phyloP scores from a whole-genome alignment of 2,113 vertebrate genomes.

The Oceanodroma tethys region DNA sequence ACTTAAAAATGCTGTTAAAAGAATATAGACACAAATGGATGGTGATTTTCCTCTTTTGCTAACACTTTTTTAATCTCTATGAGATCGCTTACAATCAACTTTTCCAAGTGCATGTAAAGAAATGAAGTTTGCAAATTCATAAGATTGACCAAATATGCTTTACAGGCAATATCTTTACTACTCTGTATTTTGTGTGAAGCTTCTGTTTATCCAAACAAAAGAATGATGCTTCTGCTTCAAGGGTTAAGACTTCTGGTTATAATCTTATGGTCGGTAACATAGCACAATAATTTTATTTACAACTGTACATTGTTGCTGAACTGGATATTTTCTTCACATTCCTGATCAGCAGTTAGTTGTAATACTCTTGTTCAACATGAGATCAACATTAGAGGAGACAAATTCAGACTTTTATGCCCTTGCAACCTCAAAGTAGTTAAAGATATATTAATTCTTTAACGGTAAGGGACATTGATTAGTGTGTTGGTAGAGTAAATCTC shows the following conservation, averaged over 20 bases:
- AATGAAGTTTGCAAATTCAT: background rate
- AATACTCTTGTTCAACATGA: background rate
- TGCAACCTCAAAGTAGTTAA: background rate
- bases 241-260: background rate
- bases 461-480: background rate
- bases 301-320: background rate
- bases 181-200: background rate
- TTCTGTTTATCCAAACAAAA: background rate
- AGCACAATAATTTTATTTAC: background rate
- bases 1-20: background rate
- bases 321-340: background rate
- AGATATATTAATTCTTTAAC: background rate
- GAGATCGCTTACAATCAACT: background rate
- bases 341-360: background rate
- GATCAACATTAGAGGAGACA: background rate
- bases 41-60: background rate
- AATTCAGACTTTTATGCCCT: background rate
- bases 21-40: background rate
- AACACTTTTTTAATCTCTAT: background rate
- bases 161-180: background rate
- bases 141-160: background rate
- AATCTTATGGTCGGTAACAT: background rate
- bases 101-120: background rate
- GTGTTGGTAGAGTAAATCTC: background rate
- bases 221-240: background rate